Conservation (phyloP, 2,888 invertebrate genomes). For the Dynastes grantii region DNA sequence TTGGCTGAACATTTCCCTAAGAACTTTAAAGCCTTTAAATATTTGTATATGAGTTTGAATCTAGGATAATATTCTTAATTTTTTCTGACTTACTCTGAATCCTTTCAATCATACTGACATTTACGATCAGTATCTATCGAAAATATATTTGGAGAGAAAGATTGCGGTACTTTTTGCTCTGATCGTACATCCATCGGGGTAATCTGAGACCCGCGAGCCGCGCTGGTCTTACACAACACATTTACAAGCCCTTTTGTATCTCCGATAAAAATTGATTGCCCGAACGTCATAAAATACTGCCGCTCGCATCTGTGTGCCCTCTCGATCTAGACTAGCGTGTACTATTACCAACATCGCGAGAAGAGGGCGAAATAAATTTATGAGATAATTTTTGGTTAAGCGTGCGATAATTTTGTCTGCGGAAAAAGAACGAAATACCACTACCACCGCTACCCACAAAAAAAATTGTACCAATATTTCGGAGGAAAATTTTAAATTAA, state of each 20-base stretch:
- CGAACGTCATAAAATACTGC: conserved; percentile 12
- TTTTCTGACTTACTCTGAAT: too few relatives aligned
- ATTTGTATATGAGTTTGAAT: too few relatives aligned
- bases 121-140: too few relatives aligned
- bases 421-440: too few relatives aligned
- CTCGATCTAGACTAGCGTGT: background rate
- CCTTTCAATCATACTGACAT: too few relatives aligned
- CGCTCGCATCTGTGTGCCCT: background rate
- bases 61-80: too few relatives aligned
- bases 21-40: too few relatives aligned
- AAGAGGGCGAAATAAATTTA: conserved; percentile 1
- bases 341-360: background rate
- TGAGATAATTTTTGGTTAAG: background rate
- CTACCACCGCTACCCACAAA: too few relatives aligned
- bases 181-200: background rate
- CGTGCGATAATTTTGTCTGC: conserved; percentile 3
- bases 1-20: too few relatives aligned
- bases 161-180: background rate
- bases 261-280: conserved; percentile 20
- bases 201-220: background rate
- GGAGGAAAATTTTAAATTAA: too few relatives aligned
- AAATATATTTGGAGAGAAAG: too few relatives aligned
- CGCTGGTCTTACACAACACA: background rate
- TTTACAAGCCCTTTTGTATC: conserved; percentile 11
- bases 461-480: too few relatives aligned